Base-by-base conservation (phyloP, 2,888 invertebrate genomes). In the Hetaerina titia region DNA sequence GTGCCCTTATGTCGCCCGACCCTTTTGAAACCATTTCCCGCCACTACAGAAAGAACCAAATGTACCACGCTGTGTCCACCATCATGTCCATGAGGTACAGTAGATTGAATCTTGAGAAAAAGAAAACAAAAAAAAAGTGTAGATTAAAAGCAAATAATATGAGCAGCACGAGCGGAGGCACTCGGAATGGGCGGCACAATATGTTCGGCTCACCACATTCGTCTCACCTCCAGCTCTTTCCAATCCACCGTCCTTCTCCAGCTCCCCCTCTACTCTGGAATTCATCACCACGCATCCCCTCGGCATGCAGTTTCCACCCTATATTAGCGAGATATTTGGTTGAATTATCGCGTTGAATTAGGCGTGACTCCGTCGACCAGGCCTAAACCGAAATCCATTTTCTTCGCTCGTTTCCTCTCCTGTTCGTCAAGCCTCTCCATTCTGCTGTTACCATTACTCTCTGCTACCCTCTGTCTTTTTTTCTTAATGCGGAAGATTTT, bases 11-110 rank as follows among this genome's bases (percentile, higher is more conserved):
- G 69, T 69, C 92, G 17, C 69, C 56, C 69, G 69, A n/a, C 31
- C 45, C 92, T 45, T 56, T 13, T 56, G 69, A 69, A 69, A 56
- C 69, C 74, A 31, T 74, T 92, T 81, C 92, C 92, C 74, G 92
- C 92, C 92, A 56, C 92, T 25, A 96, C 97, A 98, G 98, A 97
- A 98, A 98, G 98, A 98, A 98, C 98, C 98, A 98, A 98, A 98
- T 99, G 98, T 99, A 98, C 98, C 98, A 98, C 98, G 99, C 99
- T 97, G 99, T 99, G 97, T 99, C 98, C 96, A 98, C 99, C 97
- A 98, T 99, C 97, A 98, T 99, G 97, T 98, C 98, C 96, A 98
- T 99, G 98, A 98, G 98, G 98, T 98, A 98, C 98, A 96, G 96
- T 96, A 92, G 92, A 92, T 69, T 92, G 81, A 69, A 22, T 17